These are phyloP conservation scores for Drosophila paulistorum DNA, from an alignment of 1,140 invertebrate genomes.

Conservation along the genomic window DNA sequence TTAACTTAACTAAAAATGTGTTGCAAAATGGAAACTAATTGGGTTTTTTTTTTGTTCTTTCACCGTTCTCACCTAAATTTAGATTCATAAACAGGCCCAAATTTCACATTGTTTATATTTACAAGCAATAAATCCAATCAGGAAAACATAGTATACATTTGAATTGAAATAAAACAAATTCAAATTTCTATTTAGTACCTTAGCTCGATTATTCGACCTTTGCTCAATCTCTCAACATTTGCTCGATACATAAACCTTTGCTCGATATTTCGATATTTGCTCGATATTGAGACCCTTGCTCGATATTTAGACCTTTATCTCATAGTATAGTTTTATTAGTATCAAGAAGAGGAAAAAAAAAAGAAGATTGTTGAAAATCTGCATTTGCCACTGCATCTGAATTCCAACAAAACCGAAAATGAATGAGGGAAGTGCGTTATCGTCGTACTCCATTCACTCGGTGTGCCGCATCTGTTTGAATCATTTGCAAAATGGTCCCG, in stretches of 20 bases:
- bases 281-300: no score
- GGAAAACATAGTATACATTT: no score
- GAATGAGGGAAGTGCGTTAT: constrained; percentile 40
- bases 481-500: constrained; percentile 69
- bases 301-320: neutral
- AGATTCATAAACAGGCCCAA: no score
- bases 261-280: neutral
- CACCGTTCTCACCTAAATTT: no score
- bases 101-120: no score
- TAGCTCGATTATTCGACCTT: neutral
- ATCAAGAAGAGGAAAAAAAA: constrained; percentile 9
- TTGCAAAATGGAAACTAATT: no score
- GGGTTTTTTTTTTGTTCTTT: no score
- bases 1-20: no score
- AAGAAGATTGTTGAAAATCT: neutral
- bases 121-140: no score
- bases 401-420: constrained; percentile 38
- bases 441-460: constrained; percentile 71
- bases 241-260: no score
- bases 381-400: constrained; percentile 11
- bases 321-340: constrained; percentile 11
- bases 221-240: no score
- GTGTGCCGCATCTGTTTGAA: constrained; percentile 78
- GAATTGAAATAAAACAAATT: no score
- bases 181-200: neutral